Evolutionary conservation across 2,888 invertebrate species (phyloP).

Genomic region (Trichopoda pennipes): DNA sequence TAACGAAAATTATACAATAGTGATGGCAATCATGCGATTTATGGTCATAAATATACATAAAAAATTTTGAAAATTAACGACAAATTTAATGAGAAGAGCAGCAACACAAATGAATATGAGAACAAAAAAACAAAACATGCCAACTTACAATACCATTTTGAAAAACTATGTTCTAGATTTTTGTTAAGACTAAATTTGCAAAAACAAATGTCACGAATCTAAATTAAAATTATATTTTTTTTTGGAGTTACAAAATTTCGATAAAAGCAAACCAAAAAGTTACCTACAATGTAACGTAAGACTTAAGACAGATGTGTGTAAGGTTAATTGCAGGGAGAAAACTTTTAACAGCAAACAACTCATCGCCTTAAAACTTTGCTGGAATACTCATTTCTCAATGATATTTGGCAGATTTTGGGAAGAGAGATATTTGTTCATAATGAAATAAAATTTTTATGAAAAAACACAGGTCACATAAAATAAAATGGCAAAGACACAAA

Average conservation of each 20-base stretch:
- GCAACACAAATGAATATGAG: not conserved
- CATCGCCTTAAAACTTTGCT: not conserved
- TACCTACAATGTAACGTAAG: not conserved
- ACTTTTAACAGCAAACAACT: not conserved
- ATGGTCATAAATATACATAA: constrained; percentile 50
- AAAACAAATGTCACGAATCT: constrained; percentile 32
- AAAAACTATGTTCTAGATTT: constrained; percentile 53
- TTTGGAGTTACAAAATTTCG: not conserved
- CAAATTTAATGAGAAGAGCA: constrained; percentile 59
- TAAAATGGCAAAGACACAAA: too few species aligned
- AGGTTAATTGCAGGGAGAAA: too few species aligned
- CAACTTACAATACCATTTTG: constrained; percentile 43
- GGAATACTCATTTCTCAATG: too few species aligned
- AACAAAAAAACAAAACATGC: constrained; percentile 9
- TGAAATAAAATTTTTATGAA: too few species aligned
- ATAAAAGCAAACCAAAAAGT: not conserved
- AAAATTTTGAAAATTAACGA: constrained; percentile 23
- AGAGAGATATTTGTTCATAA: too few species aligned
- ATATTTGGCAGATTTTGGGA: too few species aligned
- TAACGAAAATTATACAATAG: constrained; percentile 16
- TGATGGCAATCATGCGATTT: constrained; percentile 58
- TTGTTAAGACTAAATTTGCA: constrained; percentile 24
- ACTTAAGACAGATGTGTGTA: not conserved
- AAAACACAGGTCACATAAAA: too few species aligned
- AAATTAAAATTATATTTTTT: not conserved